Evolutionary conservation across 2,888 invertebrate species (phyloP).

Genomic region (Tetragonula carbonaria): DNA sequence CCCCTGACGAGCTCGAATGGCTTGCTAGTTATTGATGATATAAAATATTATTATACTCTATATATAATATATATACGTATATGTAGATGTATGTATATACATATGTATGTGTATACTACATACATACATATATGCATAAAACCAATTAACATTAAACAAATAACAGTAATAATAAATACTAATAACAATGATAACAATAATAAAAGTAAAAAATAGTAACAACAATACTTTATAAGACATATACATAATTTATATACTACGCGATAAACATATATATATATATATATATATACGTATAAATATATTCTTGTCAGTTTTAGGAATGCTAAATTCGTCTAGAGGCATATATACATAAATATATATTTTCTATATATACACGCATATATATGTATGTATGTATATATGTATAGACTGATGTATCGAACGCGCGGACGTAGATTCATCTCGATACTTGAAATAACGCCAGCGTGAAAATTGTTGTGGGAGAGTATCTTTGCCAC

Average conservation of each 20-base stretch:
- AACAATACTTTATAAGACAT: slow-evolving; percentile 80
- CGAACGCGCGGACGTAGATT: slow-evolving; percentile 37
- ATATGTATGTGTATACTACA: too few species aligned
- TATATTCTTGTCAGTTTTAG: slow-evolving; percentile 78
- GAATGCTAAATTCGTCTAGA: slow-evolving; percentile 70
- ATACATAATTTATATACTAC: slow-evolving; percentile 83
- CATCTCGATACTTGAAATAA: slow-evolving; percentile 32
- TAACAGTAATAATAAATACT: slow-evolving; percentile 43
- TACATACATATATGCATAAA: slow-evolving; percentile 3
- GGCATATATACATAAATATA: slow-evolving; percentile 34
- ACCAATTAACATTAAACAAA: slow-evolving; percentile 61
- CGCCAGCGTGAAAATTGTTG: slow-evolving; percentile 10
- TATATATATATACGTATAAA: slow-evolving; percentile 61
- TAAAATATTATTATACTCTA: slow-evolving; percentile 62
- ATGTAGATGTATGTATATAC: neutral
- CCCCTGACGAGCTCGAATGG: slow-evolving; percentile 56
- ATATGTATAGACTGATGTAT: slow-evolving; percentile 27
- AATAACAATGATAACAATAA: slow-evolving; percentile 52
- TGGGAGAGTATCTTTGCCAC: slow-evolving; percentile 38
- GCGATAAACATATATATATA: slow-evolving; percentile 70
- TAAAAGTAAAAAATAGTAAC: slow-evolving; percentile 60
- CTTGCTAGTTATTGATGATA: slow-evolving; percentile 70
- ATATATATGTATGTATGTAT: slow-evolving; percentile 22
- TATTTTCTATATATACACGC: slow-evolving; percentile 10
- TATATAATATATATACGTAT: slow-evolving; percentile 61